phyloP scores from a whole-genome alignment of 1,140 invertebrate genomes.

The Ceratosolen solmsi region DNA sequence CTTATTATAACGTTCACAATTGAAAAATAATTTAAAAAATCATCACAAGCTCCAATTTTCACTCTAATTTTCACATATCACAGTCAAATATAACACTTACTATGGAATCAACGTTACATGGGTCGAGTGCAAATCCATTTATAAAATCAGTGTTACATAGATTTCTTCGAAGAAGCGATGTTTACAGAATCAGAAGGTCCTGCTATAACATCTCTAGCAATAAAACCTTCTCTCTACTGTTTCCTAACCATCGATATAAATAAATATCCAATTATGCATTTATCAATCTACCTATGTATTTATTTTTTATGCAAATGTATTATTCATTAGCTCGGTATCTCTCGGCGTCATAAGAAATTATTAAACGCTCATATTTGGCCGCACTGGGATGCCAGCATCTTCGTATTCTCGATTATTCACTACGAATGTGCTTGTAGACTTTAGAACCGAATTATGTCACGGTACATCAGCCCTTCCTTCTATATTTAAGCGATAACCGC shows the following conservation, averaged over 20 bases:
- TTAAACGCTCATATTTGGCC: no score
- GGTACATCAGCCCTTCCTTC: no score
- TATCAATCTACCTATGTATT: not conserved
- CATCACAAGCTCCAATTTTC: not conserved
- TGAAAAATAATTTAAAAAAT: not conserved
- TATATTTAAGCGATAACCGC: no score
- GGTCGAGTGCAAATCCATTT: not conserved
- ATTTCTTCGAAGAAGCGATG: not conserved
- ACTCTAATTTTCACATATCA: not conserved
- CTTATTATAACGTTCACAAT: no score
- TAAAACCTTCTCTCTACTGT: not conserved
- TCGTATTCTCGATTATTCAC: no score
- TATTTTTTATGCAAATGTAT: not conserved
- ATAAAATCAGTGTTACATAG: not conserved
- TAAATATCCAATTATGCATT: not conserved
- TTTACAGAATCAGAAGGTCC: not conserved
- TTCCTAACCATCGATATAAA: not conserved
- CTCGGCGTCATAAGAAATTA: no score
- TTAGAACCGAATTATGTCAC: no score
- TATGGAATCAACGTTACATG: not conserved
- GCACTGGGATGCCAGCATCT: no score
- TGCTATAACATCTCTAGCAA: not conserved
- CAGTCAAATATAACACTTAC: not conserved
- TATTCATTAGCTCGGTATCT: no score
- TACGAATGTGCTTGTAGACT: no score